These are phyloP conservation scores for Babylonia areolata DNA, from an alignment of 1,140 invertebrate species.

Conservation along the genomic window DNA sequence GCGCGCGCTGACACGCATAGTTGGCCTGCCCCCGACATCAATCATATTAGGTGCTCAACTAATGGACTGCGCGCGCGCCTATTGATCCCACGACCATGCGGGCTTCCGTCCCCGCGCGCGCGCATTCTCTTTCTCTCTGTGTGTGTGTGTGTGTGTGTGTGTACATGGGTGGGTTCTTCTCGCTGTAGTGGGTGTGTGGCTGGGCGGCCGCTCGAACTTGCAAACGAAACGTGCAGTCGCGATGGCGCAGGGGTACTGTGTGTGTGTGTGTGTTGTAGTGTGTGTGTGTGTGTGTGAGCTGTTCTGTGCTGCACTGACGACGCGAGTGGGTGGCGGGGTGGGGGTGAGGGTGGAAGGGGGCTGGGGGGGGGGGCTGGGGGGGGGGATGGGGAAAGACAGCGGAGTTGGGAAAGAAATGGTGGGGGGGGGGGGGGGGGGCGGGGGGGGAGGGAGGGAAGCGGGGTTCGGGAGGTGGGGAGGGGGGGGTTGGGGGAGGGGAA, in stretches of 20 bases:
- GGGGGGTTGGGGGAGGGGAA: no score
- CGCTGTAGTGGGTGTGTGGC: no score
- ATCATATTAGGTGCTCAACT: conserved; percentile 29
- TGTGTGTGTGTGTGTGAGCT: no score
- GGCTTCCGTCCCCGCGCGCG: background rate
- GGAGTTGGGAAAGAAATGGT: no score
- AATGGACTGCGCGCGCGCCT: conserved; percentile 16
- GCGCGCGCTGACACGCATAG: conserved; percentile 29
- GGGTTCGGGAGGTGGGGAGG: background rate
- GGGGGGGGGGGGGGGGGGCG: background rate
- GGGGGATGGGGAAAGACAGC: no score
- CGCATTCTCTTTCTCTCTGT: background rate
- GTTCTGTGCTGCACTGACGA: no score
- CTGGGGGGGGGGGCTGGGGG: background rate
- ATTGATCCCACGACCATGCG: background rate
- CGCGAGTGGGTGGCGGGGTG: no score
- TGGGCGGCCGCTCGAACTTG: background rate
- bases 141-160: background rate
- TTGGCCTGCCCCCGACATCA: conserved; percentile 11
- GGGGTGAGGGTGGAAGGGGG: background rate
- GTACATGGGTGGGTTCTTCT: no score
- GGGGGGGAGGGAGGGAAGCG: background rate
- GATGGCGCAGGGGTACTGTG: background rate
- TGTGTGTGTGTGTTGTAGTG: no score
- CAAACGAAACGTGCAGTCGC: background rate